Evolutionary conservation across 2,797 vertebrate genomes (phyloP).

Genomic region (Ctenosaura bakeri): DNA sequence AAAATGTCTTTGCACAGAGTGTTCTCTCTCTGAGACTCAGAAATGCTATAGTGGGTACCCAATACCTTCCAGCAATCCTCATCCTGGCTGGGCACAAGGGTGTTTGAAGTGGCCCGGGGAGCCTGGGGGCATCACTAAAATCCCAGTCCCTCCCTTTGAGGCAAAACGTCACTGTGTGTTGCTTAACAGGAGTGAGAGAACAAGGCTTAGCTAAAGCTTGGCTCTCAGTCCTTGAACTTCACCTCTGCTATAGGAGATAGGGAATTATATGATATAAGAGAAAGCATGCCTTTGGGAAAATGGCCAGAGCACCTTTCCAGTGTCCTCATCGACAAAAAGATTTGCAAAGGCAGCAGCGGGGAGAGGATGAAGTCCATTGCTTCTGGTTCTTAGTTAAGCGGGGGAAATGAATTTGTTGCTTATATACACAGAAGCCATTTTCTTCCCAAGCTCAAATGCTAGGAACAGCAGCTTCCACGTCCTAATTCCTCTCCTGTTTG

Average conservation of each 20-base stretch:
- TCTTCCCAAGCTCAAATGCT: neutral
- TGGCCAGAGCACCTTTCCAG: neutral
- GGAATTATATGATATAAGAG: neutral
- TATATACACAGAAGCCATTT: neutral
- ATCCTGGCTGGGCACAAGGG: no score
- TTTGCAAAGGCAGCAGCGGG: neutral
- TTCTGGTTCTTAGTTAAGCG: neutral
- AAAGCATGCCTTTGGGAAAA: neutral
- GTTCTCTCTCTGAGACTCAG: neutral
- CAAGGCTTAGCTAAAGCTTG: neutral
- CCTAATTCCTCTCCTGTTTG: neutral
- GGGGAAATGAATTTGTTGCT: no score
- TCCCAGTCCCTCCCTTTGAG: no score
- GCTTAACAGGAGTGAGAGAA: neutral
- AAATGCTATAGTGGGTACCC: neutral
- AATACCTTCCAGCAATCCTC: neutral
- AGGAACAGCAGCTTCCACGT: no score
- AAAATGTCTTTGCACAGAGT: no score
- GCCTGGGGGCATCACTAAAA: no score
- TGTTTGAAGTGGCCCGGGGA: no score
- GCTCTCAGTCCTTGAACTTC: neutral
- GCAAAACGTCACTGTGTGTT: neutral
- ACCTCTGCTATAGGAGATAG: neutral
- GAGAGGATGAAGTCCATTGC: no score
- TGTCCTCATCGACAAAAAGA: no score